These are phyloP conservation scores for Argynnis bischoffii DNA, from an alignment of 2,888 invertebrate species.

Conservation along the genomic window DNA sequence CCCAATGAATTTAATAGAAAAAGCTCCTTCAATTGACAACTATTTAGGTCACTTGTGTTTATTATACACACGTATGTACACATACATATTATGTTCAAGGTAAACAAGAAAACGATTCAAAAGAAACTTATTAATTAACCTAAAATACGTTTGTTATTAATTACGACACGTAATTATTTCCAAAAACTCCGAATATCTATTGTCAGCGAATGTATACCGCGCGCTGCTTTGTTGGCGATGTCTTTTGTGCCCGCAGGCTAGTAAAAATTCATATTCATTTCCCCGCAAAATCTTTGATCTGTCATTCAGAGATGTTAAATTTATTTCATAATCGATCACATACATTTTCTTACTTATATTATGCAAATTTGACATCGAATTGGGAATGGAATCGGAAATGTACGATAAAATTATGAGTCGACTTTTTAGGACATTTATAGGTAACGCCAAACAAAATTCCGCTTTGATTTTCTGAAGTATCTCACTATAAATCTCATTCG, in stretches of 20 bases:
- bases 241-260: constrained; percentile 20
- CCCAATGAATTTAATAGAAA: constrained; percentile 52
- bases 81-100: background rate
- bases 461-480: background rate
- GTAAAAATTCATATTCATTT: constrained; percentile 23
- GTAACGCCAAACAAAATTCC: constrained; percentile 5
- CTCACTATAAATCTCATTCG: background rate
- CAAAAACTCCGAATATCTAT: constrained; percentile 3
- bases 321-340: constrained; percentile 12
- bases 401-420: constrained; percentile 1
- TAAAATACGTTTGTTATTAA: constrained; percentile 17
- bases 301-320: constrained; percentile 12
- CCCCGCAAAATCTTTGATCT: constrained; percentile 18
- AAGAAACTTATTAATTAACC: background rate
- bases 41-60: constrained; percentile 56
- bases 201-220: constrained; percentile 13
- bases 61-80: background rate
- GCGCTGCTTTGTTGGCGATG: constrained; percentile 23
- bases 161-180: constrained; percentile 15
- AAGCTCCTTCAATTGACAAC: constrained; percentile 52
- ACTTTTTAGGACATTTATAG: constrained; percentile 3
- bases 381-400: background rate
- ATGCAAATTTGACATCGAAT: constrained; percentile 18
- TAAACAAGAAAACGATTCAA: background rate
- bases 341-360: constrained; percentile 4